phyloP scores from a whole-genome alignment of 2,113 vertebrate genomes.

The Peromyscus leucopus region DNA sequence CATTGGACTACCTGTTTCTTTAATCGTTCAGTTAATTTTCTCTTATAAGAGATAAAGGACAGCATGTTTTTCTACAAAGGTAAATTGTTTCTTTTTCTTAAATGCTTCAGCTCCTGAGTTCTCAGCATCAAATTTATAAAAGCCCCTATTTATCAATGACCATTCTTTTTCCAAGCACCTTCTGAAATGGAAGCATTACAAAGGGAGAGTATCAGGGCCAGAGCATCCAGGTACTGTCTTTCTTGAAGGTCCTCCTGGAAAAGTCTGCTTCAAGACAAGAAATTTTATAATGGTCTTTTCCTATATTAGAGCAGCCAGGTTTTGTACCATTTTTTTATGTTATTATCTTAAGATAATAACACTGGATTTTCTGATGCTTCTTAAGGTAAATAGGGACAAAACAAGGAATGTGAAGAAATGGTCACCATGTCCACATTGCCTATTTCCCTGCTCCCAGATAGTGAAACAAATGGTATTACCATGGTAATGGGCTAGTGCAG shows the following conservation, averaged over 20 bases:
- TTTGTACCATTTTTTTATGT: neutral
- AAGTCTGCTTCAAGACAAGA: neutral
- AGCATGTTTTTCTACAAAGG: neutral
- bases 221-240: neutral
- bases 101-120: neutral
- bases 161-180: neutral
- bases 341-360: neutral
- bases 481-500: neutral
- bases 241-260: neutral
- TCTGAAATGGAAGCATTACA: neutral
- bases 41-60: neutral
- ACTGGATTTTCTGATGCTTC: neutral
- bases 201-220: neutral
- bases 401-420: neutral
- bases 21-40: constrained; percentile 15
- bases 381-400: neutral
- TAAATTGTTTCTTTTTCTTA: constrained; percentile 47
- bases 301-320: neutral
- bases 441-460: neutral
- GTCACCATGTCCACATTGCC: neutral
- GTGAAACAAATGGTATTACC: neutral
- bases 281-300: neutral
- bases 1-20: neutral
- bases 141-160: neutral
- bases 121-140: neutral